Evolutionary conservation across 2,113 vertebrate genomes (phyloP).

Genomic region (Chaetodon trifascialis): DNA sequence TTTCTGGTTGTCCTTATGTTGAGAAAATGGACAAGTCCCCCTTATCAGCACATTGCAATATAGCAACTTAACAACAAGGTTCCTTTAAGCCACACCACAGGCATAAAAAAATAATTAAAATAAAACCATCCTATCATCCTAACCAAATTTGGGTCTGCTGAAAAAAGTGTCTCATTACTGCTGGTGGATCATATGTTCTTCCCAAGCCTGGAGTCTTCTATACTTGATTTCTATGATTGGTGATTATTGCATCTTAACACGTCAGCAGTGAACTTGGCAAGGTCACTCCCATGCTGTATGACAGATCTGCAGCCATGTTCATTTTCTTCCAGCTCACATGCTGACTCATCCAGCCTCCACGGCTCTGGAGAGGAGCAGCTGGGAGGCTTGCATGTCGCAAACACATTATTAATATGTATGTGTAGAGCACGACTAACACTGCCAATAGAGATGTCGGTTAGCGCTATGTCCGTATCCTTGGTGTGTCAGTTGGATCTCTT

Average conservation of each 20-base stretch:
- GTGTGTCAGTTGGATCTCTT: conserved; percentile 69
- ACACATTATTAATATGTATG: conserved; percentile 67
- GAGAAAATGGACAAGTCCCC: background rate
- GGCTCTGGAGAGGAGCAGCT: conserved; percentile 61
- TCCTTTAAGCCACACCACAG: conserved; percentile 28
- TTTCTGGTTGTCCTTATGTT: background rate
- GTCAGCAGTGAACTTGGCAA: conserved; percentile 54
- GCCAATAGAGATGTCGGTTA: conserved; percentile 58
- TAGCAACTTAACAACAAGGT: background rate
- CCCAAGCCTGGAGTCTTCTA: background rate
- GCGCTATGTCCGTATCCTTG: conserved; percentile 38
- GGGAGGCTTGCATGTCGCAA: conserved; percentile 66
- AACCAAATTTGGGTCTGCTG: conserved; percentile 24
- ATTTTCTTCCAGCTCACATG: conserved; percentile 52
- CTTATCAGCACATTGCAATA: background rate
- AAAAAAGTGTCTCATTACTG: conserved; percentile 9
- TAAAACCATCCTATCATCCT: conserved; percentile 8
- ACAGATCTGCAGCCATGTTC: conserved; percentile 59
- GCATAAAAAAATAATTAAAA: conserved; percentile 24
- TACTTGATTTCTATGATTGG: conserved; percentile 23
- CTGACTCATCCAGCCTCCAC: conserved; percentile 59
- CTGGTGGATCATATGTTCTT: conserved; percentile 39
- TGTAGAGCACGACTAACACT: conserved; percentile 46
- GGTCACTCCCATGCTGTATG: conserved; percentile 26
- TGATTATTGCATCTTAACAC: conserved; percentile 50